Evolutionary conservation across 2,888 invertebrate species (phyloP).

Genomic region (Coleophora flavipennella): DNA sequence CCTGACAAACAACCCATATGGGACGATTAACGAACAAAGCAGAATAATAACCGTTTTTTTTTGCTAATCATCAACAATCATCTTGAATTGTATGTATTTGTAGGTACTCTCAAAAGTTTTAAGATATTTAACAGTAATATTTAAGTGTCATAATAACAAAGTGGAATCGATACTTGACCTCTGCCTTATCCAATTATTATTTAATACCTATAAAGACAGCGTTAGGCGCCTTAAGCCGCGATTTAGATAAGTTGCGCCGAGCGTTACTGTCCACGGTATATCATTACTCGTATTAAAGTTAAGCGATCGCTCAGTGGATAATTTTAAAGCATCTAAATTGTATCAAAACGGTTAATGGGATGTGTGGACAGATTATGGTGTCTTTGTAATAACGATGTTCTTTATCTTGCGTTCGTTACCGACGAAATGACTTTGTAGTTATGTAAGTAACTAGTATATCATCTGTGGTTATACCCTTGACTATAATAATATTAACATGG

Average conservation of each 20-base stretch:
- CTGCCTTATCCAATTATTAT: conserved; percentile 63
- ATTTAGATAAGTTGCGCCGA: conserved; percentile 52
- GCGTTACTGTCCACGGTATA: conserved; percentile 44
- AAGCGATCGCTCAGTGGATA: conserved; percentile 39
- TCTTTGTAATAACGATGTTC: conserved; percentile 29
- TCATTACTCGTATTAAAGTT: conserved; percentile 53
- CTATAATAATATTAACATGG: too few relatives aligned
- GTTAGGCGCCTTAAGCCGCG: conserved; percentile 54
- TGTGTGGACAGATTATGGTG: conserved; percentile 44
- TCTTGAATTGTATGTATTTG: too few relatives aligned
- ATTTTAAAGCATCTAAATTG: conserved; percentile 59
- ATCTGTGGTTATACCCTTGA: too few relatives aligned
- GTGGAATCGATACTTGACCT: conserved; percentile 50
- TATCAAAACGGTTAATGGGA: conserved; percentile 46
- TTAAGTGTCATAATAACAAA: conserved; percentile 18
- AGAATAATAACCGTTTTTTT: too few relatives aligned
- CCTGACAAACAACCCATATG: too few relatives aligned
- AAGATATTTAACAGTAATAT: background rate
- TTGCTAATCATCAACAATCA: too few relatives aligned
- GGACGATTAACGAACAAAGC: too few relatives aligned
- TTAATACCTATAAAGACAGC: conserved; percentile 53
- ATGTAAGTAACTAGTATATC: too few relatives aligned
- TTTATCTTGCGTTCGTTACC: background rate
- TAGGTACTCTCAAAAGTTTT: too few relatives aligned
- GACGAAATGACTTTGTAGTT: background rate